A percentile compares a stretch with the other conserved stretches of the same genome.
Evolutionary conservation across 2,797 vertebrate species (phyloP).

Genomic region (Falco cherrug): DNA sequence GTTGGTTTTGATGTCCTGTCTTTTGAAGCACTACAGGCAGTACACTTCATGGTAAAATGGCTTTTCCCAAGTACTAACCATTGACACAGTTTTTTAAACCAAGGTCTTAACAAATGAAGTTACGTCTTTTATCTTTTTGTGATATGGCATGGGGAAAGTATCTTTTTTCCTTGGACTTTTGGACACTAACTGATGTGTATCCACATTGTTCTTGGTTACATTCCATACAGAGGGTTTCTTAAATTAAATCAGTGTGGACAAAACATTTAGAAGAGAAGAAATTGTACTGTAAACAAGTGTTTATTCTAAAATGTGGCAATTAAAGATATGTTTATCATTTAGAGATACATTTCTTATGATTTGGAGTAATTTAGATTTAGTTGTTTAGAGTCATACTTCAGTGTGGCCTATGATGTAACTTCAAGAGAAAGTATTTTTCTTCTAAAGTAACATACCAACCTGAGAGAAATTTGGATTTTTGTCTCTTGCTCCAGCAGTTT

Average conservation of each 20-base stretch:
- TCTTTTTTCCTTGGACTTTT: neutral
- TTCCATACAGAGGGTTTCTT: neutral
- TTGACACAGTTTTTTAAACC: neutral
- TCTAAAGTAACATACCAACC: neutral
- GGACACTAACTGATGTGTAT: neutral
- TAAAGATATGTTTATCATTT: neutral
- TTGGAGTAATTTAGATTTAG: neutral
- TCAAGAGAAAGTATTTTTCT: neutral
- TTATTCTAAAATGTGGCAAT: neutral
- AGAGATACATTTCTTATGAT: neutral
- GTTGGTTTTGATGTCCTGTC: neutral
- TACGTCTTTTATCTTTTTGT: neutral
- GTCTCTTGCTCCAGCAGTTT: neutral
- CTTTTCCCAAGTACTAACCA: neutral
- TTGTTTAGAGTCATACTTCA: neutral
- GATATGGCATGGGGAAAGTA: neutral
- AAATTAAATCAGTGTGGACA: neutral
- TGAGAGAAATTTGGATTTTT: neutral
- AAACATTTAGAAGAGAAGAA: neutral
- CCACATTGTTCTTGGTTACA: neutral
- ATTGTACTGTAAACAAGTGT: neutral
- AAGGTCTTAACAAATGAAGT: neutral
- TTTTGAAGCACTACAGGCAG: neutral
- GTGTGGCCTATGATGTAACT: neutral
- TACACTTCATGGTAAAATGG: neutral